Evolutionary conservation across 2,113 vertebrate genomes (phyloP).

Genomic region (Uria lomvia): DNA sequence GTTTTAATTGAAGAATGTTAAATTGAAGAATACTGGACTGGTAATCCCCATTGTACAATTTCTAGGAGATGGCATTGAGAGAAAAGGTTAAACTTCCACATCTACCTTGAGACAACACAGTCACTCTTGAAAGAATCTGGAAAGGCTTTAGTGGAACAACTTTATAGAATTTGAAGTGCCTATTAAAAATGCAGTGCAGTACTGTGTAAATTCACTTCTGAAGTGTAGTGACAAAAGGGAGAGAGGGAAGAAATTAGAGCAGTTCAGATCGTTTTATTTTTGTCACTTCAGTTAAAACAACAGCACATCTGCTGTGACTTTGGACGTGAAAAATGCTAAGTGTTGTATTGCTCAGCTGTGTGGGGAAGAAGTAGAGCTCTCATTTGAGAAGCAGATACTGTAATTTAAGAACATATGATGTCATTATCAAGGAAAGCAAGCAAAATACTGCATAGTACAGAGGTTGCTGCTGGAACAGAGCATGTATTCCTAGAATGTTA

Average conservation of each 20-base stretch:
- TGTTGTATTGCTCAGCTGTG: not conserved
- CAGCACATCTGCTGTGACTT: not conserved
- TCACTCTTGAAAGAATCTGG: not conserved
- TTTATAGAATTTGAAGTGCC: not conserved
- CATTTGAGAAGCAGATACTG: not conserved
- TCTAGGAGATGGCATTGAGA: not conserved
- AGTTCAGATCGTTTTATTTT: not conserved
- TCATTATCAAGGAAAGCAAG: not conserved
- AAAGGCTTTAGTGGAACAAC: not conserved
- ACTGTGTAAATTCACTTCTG: not conserved
- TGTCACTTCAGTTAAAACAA: constrained; percentile 2
- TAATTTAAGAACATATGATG: not conserved
- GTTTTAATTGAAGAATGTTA: not conserved
- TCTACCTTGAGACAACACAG: not conserved
- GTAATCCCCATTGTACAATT: not conserved
- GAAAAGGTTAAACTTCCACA: not conserved
- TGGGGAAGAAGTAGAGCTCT: not conserved
- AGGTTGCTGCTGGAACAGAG: not conserved
- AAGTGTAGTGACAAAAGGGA: not conserved
- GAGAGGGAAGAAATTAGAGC: not conserved
- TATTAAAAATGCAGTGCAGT: not conserved
- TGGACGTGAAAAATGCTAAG: not conserved
- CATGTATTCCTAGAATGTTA: not conserved
- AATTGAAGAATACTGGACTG: not conserved
- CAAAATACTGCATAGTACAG: not conserved